Evolutionary conservation across 2,113 vertebrate species (phyloP).

Genomic region (Ibidorhyncha struthersii): DNA sequence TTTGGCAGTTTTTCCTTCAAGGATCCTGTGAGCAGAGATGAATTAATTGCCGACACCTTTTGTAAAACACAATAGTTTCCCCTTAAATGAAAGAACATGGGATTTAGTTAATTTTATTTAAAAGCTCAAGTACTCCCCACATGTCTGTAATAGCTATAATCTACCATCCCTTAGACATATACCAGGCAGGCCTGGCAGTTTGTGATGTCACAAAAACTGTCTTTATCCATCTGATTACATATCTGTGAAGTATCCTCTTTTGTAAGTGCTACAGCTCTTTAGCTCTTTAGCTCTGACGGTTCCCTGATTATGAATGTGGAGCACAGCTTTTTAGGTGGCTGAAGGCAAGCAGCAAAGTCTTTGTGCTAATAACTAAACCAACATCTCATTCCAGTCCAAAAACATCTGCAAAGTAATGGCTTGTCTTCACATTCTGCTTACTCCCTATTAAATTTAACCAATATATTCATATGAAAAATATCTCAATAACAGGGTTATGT

Average conservation of each 20-base stretch:
- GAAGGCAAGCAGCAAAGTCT: neutral
- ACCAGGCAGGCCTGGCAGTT: neutral
- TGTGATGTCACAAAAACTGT: neutral
- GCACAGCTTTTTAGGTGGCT: neutral
- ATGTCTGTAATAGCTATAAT: neutral
- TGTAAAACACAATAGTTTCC: neutral
- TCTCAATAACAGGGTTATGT: neutral
- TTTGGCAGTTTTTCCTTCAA: neutral
- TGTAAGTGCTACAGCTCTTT: neutral
- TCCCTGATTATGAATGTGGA: neutral
- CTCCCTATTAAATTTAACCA: neutral
- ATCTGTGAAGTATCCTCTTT: neutral
- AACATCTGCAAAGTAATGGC: neutral
- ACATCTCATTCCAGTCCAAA: neutral
- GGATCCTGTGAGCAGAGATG: neutral
- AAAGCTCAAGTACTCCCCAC: neutral
- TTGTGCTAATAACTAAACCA: neutral
- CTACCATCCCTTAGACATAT: neutral
- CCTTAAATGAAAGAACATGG: neutral
- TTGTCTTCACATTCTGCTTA: neutral
- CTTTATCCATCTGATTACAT: neutral
- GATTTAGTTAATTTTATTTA: neutral
- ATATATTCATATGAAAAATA: neutral
- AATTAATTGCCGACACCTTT: neutral
- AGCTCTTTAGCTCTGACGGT: neutral